Evolutionary conservation across 2,888 invertebrate species (phyloP).

Genomic region (Harmothoe impar): DNA sequence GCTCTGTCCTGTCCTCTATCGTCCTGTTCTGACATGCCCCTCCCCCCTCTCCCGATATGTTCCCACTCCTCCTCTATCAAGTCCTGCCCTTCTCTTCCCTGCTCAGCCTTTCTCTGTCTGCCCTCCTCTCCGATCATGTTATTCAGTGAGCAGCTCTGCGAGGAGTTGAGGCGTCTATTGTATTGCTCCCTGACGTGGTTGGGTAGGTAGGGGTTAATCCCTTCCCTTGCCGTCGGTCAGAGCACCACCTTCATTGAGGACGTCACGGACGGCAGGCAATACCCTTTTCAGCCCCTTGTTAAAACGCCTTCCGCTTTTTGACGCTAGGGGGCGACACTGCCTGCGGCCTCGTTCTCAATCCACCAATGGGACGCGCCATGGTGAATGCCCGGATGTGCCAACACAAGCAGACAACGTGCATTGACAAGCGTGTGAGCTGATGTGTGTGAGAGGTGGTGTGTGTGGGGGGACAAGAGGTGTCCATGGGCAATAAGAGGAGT

Average conservation of each 20-base stretch:
- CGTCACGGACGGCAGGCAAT: constrained; percentile 2
- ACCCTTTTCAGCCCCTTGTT: background rate
- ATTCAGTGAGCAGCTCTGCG: too few species aligned
- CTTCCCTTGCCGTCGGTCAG: background rate
- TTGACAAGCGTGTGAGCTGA: background rate
- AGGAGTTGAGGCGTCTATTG: too few species aligned
- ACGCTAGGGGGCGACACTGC: background rate
- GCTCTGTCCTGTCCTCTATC: too few species aligned
- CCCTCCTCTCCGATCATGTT: too few species aligned
- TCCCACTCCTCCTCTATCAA: too few species aligned
- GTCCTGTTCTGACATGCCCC: too few species aligned
- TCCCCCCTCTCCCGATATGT: too few species aligned
- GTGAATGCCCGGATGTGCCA: constrained; percentile 37
- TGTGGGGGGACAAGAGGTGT: too few species aligned
- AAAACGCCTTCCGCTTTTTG: background rate
- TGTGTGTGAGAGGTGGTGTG: too few species aligned
- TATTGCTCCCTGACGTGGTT: too few species aligned
- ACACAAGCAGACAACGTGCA: background rate
- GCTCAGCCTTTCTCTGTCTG: too few species aligned
- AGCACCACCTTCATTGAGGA: constrained; percentile 17
- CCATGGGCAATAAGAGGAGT: background rate
- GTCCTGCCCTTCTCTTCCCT: too few species aligned
- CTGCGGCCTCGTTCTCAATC: constrained; percentile 9
- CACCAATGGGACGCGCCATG: constrained; percentile 36
- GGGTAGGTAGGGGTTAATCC: background rate